Conservation (phyloP, 2,888 invertebrate genomes). For the Chalcis sispes region DNA sequence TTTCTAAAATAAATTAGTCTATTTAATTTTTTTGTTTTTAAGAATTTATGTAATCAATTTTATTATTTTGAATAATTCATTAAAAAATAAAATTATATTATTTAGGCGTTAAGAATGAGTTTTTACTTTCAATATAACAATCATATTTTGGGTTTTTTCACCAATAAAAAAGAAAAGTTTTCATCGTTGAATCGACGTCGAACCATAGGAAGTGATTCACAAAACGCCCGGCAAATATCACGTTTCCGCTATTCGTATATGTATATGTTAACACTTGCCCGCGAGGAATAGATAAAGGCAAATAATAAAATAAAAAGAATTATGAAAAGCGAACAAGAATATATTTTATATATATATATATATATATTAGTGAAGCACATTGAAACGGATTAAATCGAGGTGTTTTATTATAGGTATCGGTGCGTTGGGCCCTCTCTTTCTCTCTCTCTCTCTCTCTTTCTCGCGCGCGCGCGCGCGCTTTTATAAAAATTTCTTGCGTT, state of each 20-base stretch:
- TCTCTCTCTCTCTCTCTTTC: too few relatives aligned
- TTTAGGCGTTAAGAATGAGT: background rate
- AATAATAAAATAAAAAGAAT: background rate
- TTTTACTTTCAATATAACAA: background rate
- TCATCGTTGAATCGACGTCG: background rate
- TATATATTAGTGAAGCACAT: background rate
- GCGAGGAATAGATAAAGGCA: background rate
- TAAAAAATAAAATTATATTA: too few relatives aligned
- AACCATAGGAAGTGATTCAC: slow-evolving; percentile 48
- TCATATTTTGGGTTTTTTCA: background rate
- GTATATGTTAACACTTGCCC: background rate
- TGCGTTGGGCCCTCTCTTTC: too few relatives aligned
- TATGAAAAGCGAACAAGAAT: background rate
- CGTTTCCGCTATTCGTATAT: slow-evolving; percentile 32
- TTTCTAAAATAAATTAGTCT: background rate
- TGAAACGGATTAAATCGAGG: background rate
- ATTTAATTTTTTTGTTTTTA: background rate
- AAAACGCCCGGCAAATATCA: slow-evolving; percentile 24
- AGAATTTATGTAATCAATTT: too few relatives aligned
- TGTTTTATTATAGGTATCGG: slow-evolving; percentile 45
- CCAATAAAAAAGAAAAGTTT: background rate
- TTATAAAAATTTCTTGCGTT: slow-evolving; percentile 58
- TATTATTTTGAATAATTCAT: too few relatives aligned
- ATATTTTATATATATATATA: too few relatives aligned
- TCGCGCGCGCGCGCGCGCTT: slow-evolving; percentile 48